A percentile compares a stretch with the other conserved stretches of the same genome.
Conservation (phyloP, 2,113 vertebrate species). For the Etheostoma spectabile region DNA sequence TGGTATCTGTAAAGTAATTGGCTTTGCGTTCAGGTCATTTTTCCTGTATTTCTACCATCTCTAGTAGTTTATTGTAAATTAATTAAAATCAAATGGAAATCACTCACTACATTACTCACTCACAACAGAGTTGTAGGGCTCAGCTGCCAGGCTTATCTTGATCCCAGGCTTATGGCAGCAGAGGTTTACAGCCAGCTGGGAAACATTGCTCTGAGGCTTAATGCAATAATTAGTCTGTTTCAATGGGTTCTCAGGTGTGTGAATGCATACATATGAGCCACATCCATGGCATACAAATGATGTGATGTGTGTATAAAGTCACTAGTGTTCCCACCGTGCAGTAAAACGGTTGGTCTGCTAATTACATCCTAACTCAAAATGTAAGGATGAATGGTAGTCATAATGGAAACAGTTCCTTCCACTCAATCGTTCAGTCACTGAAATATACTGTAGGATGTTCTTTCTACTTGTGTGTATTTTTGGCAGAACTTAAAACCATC, state of each 20-base stretch:
- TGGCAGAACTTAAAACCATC: not conserved
- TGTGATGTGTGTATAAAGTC: slow-evolving; percentile 1
- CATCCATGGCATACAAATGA: not conserved
- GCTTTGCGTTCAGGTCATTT: not conserved
- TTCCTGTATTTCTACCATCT: not conserved
- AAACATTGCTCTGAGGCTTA: slow-evolving; percentile 50
- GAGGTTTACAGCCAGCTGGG: slow-evolving; percentile 58
- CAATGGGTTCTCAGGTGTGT: slow-evolving; percentile 43
- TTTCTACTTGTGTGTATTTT: not conserved
- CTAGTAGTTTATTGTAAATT: slow-evolving; percentile 1
- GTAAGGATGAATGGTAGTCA: not conserved
- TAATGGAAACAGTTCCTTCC: not conserved
- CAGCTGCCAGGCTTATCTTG: slow-evolving; percentile 52
- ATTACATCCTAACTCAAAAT: slow-evolving; percentile 9
- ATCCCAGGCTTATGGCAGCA: slow-evolving; percentile 40
- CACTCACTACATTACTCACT: not conserved
- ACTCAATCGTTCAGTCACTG: not conserved
- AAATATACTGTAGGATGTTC: not conserved
- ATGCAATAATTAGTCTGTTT: slow-evolving; percentile 30
- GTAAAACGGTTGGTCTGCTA: not conserved
- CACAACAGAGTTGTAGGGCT: slow-evolving; percentile 43
- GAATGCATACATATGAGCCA: not conserved
- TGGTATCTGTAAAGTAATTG: not conserved
- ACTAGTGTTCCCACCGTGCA: not conserved
- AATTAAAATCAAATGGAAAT: slow-evolving; percentile 5